Base-by-base conservation (phyloP, 2,888 invertebrate species). In the Ornithoptera priamus region DNA sequence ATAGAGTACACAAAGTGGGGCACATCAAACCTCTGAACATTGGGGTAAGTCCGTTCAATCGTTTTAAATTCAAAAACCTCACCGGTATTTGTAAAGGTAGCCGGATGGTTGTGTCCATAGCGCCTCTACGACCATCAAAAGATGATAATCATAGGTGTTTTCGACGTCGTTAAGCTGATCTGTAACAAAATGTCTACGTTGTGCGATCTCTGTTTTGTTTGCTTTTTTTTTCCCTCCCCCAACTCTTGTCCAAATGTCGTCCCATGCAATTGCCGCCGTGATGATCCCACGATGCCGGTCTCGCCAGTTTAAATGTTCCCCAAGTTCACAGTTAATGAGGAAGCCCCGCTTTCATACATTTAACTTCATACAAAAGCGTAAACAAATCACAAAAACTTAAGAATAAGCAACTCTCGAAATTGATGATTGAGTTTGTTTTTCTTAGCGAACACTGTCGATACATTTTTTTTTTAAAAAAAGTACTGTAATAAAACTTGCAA, bases 71-170 rank as follows among this genome's bases (percentile, higher is more conserved):
- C 30, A 78, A 88, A 85, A 85, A 80, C 88, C 91, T 91, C 91
- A 92, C 91, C 91, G 89, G 86, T 90, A 84, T 84, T 80, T 82
- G 80, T 81, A 77, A 77, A 78, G 53, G 90, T 86, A 83, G 91
- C 85, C 90, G 89, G 90, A 87, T 81, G 89, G 85, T 82, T 85
- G 81, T 81, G 85, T 89, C 91, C 90, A 87, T 87, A 89, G 87
- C 90, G 89, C 89, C 90, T 86, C 88, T 88, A 83, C 81, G 84
- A 92, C 87, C 91, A 92, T 92, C 92, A 92, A 92, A 92, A 92
- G 90, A 92, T 92, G 89, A 92, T 92, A 88, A 92, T 91, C 92
- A 92, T 92, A 76, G 92, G 92, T 87, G 92, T 92, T 92, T 92
- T 92, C 90, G 92, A 92, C 86, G 92, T 92, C 85, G 92, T 88